Conservation (phyloP, 2,797 vertebrate species). For the Hydrophis major region DNA sequence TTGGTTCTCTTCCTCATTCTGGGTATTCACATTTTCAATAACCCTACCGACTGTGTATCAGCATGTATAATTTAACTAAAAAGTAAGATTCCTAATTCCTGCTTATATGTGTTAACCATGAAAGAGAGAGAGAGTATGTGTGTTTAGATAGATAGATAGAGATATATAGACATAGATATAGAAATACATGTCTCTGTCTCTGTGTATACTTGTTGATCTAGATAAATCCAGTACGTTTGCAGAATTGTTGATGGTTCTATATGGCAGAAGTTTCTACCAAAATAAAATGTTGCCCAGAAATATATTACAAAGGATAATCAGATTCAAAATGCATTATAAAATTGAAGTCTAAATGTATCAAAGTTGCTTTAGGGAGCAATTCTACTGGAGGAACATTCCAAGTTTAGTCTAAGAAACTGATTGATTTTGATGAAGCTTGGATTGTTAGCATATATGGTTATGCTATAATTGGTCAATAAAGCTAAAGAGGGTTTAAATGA, state of each 20-base stretch:
- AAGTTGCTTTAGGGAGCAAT: conserved; percentile 47
- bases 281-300: conserved; percentile 29
- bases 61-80: background rate
- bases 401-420: conserved; percentile 37
- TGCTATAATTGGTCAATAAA: conserved; percentile 53
- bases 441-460: conserved; percentile 45
- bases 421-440: conserved; percentile 45
- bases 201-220: background rate
- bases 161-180: too few relatives aligned
- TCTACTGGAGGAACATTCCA: conserved; percentile 29
- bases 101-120: background rate
- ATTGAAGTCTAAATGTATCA: conserved; percentile 41
- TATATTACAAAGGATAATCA: conserved; percentile 23
- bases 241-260: conserved; percentile 23
- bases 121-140: background rate
- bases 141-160: background rate
- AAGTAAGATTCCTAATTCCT: background rate
- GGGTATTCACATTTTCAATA: background rate
- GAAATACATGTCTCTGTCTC: too few relatives aligned
- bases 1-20: background rate
- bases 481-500: conserved; percentile 45
- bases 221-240: background rate
- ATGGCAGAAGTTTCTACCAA: conserved; percentile 13
- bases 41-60: background rate
- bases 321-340: conserved; percentile 37